phyloP scores from a whole-genome alignment of 2,797 vertebrate species.

The Pangasius macronema region DNA sequence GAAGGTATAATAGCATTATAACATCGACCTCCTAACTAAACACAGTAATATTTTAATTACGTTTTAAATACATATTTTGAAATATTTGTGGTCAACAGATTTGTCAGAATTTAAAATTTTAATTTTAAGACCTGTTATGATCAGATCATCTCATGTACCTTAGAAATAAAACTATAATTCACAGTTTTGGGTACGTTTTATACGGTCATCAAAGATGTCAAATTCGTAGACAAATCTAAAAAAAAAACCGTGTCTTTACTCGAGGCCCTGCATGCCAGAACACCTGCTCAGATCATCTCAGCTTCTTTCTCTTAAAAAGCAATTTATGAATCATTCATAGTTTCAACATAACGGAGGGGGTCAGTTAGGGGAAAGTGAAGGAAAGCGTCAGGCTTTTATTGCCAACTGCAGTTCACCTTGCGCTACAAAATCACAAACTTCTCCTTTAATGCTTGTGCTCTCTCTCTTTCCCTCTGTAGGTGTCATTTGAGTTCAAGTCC shows the following conservation, averaged over 20 bases:
- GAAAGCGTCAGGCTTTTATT: not conserved
- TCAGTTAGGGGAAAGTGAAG: not conserved
- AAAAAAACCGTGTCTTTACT: no score
- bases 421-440: not conserved
- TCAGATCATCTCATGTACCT: not conserved
- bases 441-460: not conserved
- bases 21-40: not conserved
- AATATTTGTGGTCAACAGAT: not conserved
- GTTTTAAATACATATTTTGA: not conserved
- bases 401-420: not conserved
- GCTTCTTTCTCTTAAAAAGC: not conserved
- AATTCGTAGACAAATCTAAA: no score
- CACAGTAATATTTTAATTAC: not conserved
- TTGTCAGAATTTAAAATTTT: not conserved
- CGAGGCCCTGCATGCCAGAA: not conserved
- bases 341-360: not conserved
- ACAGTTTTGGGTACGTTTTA: no score
- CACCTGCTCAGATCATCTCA: not conserved
- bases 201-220: no score
- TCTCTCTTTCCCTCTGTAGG: conserved; percentile 61
- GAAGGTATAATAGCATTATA: not conserved
- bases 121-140: not conserved
- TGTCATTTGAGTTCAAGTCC: conserved; percentile 82
- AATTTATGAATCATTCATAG: not conserved
- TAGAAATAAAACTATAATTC: not conserved